Evolutionary conservation across 2,797 vertebrate genomes (phyloP), one percentile per base, ranked within the genome.

Genomic region (Bovichtus diacanthus): DNA sequence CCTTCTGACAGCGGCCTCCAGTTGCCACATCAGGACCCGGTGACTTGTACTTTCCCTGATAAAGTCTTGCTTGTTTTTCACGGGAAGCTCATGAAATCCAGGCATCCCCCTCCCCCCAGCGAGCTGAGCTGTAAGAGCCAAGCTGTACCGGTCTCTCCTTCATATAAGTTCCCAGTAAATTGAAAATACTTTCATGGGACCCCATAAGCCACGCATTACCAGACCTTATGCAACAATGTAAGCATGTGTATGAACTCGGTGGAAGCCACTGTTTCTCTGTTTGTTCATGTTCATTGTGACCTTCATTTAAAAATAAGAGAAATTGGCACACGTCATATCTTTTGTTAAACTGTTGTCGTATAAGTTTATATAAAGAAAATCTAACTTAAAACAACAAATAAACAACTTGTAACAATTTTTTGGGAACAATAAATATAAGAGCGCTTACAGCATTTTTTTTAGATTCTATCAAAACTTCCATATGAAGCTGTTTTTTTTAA

Each of bases 41-140:
- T 88, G 88, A 93, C 89, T 92, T 90, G 68, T 87, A 83, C 86
- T 91, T 89, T 92, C 77, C 88, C 81, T 86, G 87, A 89, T 91
- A 91, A 91, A 92, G 81, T 78, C 80, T 69, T 83, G 76, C 86
- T 91, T 93, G 90, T 92, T 93, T 92, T 93, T 88, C 86, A 63
- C 53, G 43, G 80, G 86, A 90, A 90, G 70, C 81, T 89, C 70
- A 56, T 87, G 85, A 82, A 90, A 90, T 91, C 77, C 75, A 84
- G 70, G 27, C 54, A 1, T 21, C 0, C 19, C 2, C 46, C 46
- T 43, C 69, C 63, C 51, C 56, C 76, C 58, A 81, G 73, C 29
- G 73, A 69, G 81, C 86, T 78, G 76, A 92, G 87, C 85, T 73
- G 49, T 79, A 62, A 51, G 85, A 89, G 79, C 80, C 83, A 85